Base-by-base conservation (phyloP, 2,888 invertebrate species). In the Ariolimax columbianus region DNA sequence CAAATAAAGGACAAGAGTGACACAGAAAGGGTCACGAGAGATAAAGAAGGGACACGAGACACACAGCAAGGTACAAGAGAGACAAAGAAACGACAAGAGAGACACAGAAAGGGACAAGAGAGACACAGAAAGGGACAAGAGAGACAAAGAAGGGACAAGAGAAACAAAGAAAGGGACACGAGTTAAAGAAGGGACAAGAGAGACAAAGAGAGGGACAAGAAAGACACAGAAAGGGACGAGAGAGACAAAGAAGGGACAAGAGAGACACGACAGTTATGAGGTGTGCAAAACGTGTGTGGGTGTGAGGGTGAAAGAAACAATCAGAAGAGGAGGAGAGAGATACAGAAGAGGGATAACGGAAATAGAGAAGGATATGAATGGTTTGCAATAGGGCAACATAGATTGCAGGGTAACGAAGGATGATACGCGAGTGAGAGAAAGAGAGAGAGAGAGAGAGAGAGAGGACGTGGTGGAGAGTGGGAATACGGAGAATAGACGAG, bases 111-210 rank as follows among this genome's bases (percentile, higher is more conserved):
- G 66, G 26, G 33, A 36, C 2, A 63, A 33, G 19, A 33, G 33
- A 6, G 33, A n/a, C n/a, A n/a, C n/a, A n/a, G n/a, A n/a, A n/a
- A n/a, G n/a, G n/a, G n/a, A n/a, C n/a, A n/a, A n/a, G 36, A 68
- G 68, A 68, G 36, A 68, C 9, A 68, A 33, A 30, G 36, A 36
- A 19, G 33, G 68, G 33, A 33, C 23, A 19, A 68, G 68, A 68
- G 36, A 68, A 9, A 36, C 17, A 40, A n/a, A n/a, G 38, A 55
- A 7, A 38, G 33, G 38, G 68, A 68, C 9, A 68, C 59, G 68
- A 68, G 79, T 68, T 66, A 79, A 43, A 68, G 68, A 68, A 43
- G 68, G 68, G 43, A 43, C 66, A 68, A 79, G 68, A 79, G 79
- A 79, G 79, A 79, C 30, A 68, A 43, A 40, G n/a, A 68, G 68